Evolutionary conservation across 1,140 invertebrate genomes (phyloP), one percentile per base, ranked within the genome.

Genomic region (Drepana arcuata): DNA sequence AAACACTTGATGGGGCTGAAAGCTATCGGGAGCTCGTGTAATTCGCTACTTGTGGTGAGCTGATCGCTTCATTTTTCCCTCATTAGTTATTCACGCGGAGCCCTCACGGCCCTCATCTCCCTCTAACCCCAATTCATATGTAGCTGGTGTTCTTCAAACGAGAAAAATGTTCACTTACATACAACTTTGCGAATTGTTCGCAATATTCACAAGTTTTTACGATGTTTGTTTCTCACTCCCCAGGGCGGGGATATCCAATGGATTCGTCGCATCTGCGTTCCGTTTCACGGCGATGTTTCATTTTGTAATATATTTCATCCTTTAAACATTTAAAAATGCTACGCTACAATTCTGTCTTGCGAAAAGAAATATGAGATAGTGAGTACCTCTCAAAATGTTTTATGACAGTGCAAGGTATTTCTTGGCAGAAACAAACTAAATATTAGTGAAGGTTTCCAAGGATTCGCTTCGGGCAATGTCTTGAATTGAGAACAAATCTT

Each of bases 131-230:
- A 52, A 48, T 65, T 65, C 52, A 47, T 48, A 59, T 46, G 28
- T 42, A 41, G 39, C 34, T 32, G 44, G 49, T 54, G 62, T 55
- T 50, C 37, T 60, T 56, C 40, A 60, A 58, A 65, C 38, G 48
- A 47, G 48, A 57, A 61, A 62, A 58, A 56, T 55, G 53, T 33
- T 64, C 44, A 56, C 50, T 58, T 56, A 66, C 51, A 45, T 63
- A 62, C 48, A 59, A 66, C 37, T 67, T 63, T 42, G 48, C 46
- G 62, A 62, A 70, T 62, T 66, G 58, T 64, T 62, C 41, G 51
- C 51, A 52, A 60, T 59, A 54, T 65, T 62, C 48, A 41, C 48
- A 61, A 63, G 53, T 60, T 74, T 73, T 73, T 73, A 67, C 68
- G 52, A 64, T 60, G 57, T 75, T 70, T 75, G 60, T 66, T 63